Conservation (phyloP, 2,888 invertebrate species). For the Antitype chi region DNA sequence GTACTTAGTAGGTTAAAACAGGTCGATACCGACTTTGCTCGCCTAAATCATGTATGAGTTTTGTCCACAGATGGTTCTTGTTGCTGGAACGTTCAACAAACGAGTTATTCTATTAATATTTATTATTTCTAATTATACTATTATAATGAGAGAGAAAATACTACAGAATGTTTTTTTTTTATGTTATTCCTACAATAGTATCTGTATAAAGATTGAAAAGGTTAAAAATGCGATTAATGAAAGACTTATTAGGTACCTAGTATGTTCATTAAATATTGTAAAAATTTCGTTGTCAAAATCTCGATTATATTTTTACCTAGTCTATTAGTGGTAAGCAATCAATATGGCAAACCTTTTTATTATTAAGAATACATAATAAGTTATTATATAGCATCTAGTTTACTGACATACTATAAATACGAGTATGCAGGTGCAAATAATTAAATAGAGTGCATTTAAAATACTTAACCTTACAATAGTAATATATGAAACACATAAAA, state of each 20-base stretch:
- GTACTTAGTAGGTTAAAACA: neutral
- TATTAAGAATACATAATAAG: neutral
- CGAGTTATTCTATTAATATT: neutral
- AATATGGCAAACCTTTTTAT: neutral
- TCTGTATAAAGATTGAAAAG: neutral
- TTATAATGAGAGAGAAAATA: neutral
- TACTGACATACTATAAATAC: neutral
- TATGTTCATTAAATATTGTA: neutral
- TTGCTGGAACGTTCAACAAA: neutral
- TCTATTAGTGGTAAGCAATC: neutral
- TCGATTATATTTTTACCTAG: neutral
- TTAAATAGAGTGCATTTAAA: neutral
- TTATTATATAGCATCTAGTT: neutral
- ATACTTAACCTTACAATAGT: neutral
- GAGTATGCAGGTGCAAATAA: neutral
- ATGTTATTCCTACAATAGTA: neutral
- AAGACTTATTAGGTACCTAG: neutral
- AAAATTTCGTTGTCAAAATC: neutral
- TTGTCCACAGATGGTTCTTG: neutral
- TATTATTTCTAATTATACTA: neutral
- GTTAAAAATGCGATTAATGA: neutral
- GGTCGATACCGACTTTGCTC: neutral
- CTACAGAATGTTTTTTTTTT: neutral
- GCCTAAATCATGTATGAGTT: neutral
- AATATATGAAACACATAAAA: neutral